Evolutionary conservation across 2,888 invertebrate species (phyloP).

Genomic region (Metopia argyrocephala): DNA sequence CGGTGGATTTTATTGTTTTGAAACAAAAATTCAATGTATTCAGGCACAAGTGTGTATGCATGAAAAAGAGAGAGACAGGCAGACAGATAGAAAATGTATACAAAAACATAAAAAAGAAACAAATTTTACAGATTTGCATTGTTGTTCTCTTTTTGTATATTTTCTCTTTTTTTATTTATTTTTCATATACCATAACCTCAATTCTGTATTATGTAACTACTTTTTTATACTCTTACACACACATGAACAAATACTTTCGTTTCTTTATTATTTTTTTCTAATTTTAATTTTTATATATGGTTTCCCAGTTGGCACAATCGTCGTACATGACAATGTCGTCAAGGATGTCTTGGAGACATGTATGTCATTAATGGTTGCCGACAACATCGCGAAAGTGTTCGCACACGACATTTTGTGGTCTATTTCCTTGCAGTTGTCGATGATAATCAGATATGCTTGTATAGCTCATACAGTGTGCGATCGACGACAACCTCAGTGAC

Average conservation of each 20-base stretch:
- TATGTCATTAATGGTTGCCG: too few species aligned
- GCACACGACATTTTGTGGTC: too few species aligned
- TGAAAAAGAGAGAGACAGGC: background rate
- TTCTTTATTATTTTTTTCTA: slow-evolving; percentile 5
- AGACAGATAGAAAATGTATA: background rate
- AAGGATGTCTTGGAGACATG: too few species aligned
- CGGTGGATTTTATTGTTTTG: slow-evolving; percentile 11
- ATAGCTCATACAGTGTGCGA: too few species aligned
- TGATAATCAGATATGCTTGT: too few species aligned
- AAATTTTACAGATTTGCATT: slow-evolving; percentile 34
- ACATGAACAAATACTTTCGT: slow-evolving; percentile 7
- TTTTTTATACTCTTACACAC: slow-evolving; percentile 12
- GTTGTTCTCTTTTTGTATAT: slow-evolving; percentile 2
- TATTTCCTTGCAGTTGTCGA: too few species aligned
- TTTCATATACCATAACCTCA: slow-evolving; percentile 49
- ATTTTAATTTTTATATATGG: background rate
- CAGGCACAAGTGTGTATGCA: background rate
- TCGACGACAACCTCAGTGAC: too few species aligned
- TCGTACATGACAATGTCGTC: too few species aligned
- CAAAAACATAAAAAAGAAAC: background rate
- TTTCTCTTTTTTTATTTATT: background rate
- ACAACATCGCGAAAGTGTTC: too few species aligned
- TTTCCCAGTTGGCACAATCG: too few species aligned
- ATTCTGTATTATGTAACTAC: slow-evolving; percentile 61
- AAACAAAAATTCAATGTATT: background rate